phyloP scores from a whole-genome alignment of 2,888 invertebrate species.

The Machimus atricapillus region DNA sequence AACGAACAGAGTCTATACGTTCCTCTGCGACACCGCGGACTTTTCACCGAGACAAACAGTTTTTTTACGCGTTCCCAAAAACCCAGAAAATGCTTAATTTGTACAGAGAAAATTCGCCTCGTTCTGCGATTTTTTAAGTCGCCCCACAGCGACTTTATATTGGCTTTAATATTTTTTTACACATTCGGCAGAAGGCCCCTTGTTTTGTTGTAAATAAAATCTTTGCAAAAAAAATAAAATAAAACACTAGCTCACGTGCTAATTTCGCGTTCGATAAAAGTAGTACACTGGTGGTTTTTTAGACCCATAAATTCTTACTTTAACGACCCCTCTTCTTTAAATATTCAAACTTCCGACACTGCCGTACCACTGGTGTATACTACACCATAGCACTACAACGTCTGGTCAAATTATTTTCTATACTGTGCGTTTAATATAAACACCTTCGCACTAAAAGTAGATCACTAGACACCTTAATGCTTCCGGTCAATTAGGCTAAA shows the following conservation, averaged over 20 bases:
- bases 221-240: not conserved
- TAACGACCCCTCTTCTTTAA: not conserved
- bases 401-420: not conserved
- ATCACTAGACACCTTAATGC: not conserved
- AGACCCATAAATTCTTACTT: not conserved
- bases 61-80: conserved; percentile 25
- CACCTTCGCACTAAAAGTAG: not conserved
- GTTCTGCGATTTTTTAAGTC: not conserved
- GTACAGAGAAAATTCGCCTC: conserved; percentile 29
- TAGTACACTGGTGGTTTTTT: not conserved
- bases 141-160: not conserved
- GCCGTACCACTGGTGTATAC: not conserved
- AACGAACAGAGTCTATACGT: not conserved
- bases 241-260: conserved; percentile 12
- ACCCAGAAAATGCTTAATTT: conserved; percentile 9
- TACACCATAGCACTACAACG: not conserved
- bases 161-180: conserved; percentile 11
- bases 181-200: not conserved
- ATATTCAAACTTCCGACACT: not conserved
- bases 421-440: not conserved
- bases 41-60: not conserved
- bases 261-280: not conserved
- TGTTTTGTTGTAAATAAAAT: conserved; percentile 15
- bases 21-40: not conserved
- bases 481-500: not conserved